These are phyloP conservation scores for Excalfactoria chinensis DNA, from an alignment of 2,113 vertebrate species.

Conservation along the genomic window DNA sequence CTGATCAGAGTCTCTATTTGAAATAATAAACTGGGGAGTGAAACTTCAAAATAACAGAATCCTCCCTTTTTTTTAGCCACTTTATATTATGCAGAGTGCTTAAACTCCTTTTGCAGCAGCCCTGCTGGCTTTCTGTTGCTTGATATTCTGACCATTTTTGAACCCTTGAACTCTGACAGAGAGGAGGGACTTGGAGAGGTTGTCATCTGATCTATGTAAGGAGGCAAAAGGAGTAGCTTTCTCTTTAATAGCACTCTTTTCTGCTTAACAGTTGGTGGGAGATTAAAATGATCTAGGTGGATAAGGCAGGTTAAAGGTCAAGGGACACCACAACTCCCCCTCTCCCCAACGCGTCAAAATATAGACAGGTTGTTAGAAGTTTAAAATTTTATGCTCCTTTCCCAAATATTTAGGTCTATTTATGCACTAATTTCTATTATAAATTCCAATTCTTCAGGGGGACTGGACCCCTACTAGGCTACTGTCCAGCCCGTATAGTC, in stretches of 20 bases:
- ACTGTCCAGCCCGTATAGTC: slow-evolving; percentile 85
- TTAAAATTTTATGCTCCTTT: slow-evolving; percentile 56
- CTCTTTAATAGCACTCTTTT: slow-evolving; percentile 83
- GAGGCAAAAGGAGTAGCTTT: slow-evolving; percentile 80
- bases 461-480: slow-evolving; percentile 85
- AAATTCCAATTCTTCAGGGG: slow-evolving; percentile 83
- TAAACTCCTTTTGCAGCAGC: slow-evolving; percentile 69
- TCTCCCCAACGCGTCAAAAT: slow-evolving; percentile 74
- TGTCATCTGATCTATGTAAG: slow-evolving; percentile 81
- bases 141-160: slow-evolving; percentile 81
- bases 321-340: slow-evolving; percentile 82
- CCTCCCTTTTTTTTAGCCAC: neutral
- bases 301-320: slow-evolving; percentile 83
- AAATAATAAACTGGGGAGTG: neutral
- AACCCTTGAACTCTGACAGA: slow-evolving; percentile 81
- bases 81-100: slow-evolving; percentile 67
- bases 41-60: slow-evolving; percentile 24
- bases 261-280: slow-evolving; percentile 90
- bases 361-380: slow-evolving; percentile 65
- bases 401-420: slow-evolving; percentile 58
- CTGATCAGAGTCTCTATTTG: slow-evolving; percentile 18
- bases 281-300: slow-evolving; percentile 88
- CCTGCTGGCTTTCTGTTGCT: slow-evolving; percentile 72
- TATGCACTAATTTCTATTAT: slow-evolving; percentile 75
- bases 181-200: slow-evolving; percentile 79